Base-by-base conservation (phyloP, 2,797 vertebrate genomes). In the Argya squamiceps region DNA sequence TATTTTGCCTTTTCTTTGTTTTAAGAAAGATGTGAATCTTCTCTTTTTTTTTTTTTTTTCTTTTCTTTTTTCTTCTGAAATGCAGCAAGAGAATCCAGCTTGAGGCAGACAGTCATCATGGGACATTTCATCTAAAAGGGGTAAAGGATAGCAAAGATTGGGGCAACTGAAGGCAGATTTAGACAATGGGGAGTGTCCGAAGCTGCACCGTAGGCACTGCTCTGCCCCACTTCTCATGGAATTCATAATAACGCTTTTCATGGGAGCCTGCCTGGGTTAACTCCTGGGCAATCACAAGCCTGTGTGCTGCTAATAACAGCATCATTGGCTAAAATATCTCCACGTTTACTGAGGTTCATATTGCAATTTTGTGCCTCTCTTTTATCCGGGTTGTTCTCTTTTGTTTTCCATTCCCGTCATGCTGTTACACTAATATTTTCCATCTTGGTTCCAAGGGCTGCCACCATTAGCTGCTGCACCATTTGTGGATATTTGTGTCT, bases 341-440 rank as follows among this genome's bases (percentile, higher is more conserved):
- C 43, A 26, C 4, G 0, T 78, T 83, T 71, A 32, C 53, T 3
- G 30, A 79, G 56, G 36, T 64, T 21, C 68, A 12, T 37, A 32
- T 36, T 89, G 87, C 75, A 81, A 3, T 89, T 69, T 68, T 64
- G 46, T 55, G 60, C 23, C 67, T 93, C 84, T 56, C 15, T 30
- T 91, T 74, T 37, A 36, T 39, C 50, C 49, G 81, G 64, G 46
- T 41, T 39, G 84, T 56, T 68, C 81, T 83, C 87, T 64, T 93
- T 88, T 96, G 91, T 89, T 97, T 97, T 71, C 91, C 68, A 50
- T 88, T 85, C 89, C 76, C 4, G 2, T 94, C 93, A 69, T 92
- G 96, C 89, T 92, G 94, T 59, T 96, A 96, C 89, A 94, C 94
- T 97, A 96, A 96, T 80, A 97, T 96, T 96, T 96, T 97, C 91